Evolutionary conservation across 2,888 invertebrate genomes (phyloP).

Genomic region (Drosophila paramelanica): DNA sequence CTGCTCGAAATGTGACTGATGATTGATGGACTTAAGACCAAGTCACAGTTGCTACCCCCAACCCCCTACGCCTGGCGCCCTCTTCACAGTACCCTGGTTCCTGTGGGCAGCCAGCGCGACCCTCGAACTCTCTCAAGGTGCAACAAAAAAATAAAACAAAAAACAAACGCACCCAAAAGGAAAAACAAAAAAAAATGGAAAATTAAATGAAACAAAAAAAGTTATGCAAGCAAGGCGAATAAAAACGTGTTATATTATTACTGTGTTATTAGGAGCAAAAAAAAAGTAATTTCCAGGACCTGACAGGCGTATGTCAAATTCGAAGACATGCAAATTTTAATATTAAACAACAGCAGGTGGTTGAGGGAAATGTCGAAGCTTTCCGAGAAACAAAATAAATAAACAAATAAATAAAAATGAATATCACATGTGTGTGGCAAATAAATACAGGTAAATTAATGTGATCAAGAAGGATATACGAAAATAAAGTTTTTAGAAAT

Average conservation of each 20-base stretch:
- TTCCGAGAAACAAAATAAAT: background rate
- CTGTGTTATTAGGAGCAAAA: slow-evolving; percentile 29
- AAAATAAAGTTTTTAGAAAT: background rate
- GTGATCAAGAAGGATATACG: background rate
- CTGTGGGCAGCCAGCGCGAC: slow-evolving; percentile 52
- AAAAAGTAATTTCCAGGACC: slow-evolving; percentile 71
- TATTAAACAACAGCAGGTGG: slow-evolving; percentile 45
- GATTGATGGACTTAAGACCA: slow-evolving; percentile 73
- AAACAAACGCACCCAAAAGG: slow-evolving; percentile 19
- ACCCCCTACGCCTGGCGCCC: slow-evolving; percentile 15
- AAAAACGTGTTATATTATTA: slow-evolving; percentile 39
- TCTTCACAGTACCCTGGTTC: slow-evolving; percentile 13
- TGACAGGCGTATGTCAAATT: slow-evolving; percentile 79
- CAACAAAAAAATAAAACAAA: slow-evolving; percentile 17
- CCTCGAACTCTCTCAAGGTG: slow-evolving; percentile 49
- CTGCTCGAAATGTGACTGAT: slow-evolving; percentile 71
- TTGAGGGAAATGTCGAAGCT: slow-evolving; percentile 3
- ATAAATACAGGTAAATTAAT: background rate
- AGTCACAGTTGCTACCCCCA: slow-evolving; percentile 36
- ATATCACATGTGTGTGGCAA: background rate
- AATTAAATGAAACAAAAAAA: slow-evolving; percentile 33
- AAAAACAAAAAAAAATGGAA: slow-evolving; percentile 10
- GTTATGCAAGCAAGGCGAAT: slow-evolving; percentile 41
- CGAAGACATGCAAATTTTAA: slow-evolving; percentile 79
- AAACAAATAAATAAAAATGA: background rate